Percentiles rank a stretch among this genome's conserved stretches.
Evolutionary conservation across 2,888 invertebrate genomes (phyloP).

Genomic region (Siphonodentalium dalli): DNA sequence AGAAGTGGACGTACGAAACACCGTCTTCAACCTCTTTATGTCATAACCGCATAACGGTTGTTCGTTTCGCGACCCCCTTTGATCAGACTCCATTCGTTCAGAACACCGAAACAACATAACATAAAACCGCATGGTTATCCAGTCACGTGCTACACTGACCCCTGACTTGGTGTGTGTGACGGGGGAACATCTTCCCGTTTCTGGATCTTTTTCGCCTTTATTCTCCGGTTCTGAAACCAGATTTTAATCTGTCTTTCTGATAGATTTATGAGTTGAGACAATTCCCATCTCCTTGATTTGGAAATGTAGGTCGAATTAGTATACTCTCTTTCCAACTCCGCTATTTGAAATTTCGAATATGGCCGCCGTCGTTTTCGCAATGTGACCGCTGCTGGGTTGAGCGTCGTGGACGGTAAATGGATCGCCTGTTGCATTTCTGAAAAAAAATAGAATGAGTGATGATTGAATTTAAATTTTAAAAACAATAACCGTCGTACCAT

Average conservation of each 20-base stretch:
- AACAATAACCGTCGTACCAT: too few species aligned
- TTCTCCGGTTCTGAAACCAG: constrained; percentile 64
- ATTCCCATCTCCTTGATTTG: constrained; percentile 96
- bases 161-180: too few species aligned
- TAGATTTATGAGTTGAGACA: constrained; percentile 89
- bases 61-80: too few species aligned
- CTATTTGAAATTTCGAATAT: constrained; percentile 95
- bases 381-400: constrained; percentile 55
- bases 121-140: too few species aligned
- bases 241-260: constrained; percentile 65
- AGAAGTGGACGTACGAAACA: too few species aligned
- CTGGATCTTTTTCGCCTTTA: constrained; percentile 61
- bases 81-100: too few species aligned
- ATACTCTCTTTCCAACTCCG: constrained; percentile 97
- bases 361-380: constrained; percentile 91
- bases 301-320: constrained; percentile 97
- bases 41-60: too few species aligned
- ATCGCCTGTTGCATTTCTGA: constrained; percentile 54
- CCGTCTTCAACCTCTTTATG: too few species aligned
- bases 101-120: too few species aligned
- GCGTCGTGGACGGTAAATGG: constrained; percentile 55
- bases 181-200: constrained; percentile 50
- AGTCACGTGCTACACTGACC: too few species aligned
- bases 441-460: constrained; percentile 29
- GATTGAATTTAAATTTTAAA: too few species aligned